Percentiles rank a stretch among this genome's conserved stretches.
phyloP scores from a whole-genome alignment of 2,797 vertebrate species.

The Lacerta viridis region DNA sequence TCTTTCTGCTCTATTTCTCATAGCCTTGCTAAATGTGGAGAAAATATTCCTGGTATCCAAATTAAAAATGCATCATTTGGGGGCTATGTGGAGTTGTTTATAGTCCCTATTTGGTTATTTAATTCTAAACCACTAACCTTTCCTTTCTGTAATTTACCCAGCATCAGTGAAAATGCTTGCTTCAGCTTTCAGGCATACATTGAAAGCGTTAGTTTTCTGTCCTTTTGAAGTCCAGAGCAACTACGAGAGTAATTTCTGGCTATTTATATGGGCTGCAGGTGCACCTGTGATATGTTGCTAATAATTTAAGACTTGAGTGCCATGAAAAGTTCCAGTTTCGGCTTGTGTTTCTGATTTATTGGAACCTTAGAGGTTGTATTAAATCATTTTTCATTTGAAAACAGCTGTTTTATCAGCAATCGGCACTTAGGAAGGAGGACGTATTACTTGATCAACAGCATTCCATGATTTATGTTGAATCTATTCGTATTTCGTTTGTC shows the following conservation, averaged over 20 bases:
- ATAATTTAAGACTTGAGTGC: conserved; percentile 15
- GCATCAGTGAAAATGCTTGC: conserved; percentile 33
- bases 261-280: conserved; percentile 40
- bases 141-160: conserved; percentile 36
- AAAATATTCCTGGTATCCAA: conserved; percentile 45
- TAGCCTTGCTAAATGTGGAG: neutral
- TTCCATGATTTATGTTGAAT: conserved; percentile 27
- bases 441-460: conserved; percentile 16
- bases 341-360: neutral
- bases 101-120: conserved; percentile 45
- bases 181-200: conserved; percentile 32
- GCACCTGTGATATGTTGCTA: conserved; percentile 4
- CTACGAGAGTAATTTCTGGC: conserved; percentile 26
- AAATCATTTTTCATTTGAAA: conserved; percentile 28
- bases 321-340: conserved; percentile 21
- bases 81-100: conserved; percentile 39
- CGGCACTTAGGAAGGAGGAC: neutral
- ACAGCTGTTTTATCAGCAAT: neutral
- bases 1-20: conserved; percentile 14
- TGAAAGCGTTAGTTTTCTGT: conserved; percentile 30
- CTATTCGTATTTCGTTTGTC: conserved; percentile 22
- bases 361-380: conserved; percentile 20
- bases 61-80: conserved; percentile 36
- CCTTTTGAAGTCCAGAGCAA: conserved; percentile 25
- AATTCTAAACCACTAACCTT: conserved; percentile 50